Base-by-base conservation (phyloP, 2,113 vertebrate genomes). In the Cololabis saira region DNA sequence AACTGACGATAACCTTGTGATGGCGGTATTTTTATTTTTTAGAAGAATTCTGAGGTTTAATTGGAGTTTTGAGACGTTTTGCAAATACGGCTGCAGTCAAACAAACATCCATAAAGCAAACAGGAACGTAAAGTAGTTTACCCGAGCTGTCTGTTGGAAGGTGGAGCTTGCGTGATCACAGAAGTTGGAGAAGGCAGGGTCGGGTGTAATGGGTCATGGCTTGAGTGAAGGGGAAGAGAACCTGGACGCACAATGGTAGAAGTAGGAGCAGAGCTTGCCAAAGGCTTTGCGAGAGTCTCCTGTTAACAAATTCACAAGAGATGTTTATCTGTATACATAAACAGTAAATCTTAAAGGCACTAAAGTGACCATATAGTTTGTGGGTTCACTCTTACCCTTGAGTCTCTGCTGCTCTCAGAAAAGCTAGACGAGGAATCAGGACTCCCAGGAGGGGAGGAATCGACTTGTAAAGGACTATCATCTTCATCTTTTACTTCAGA, bases 81-180 rank as follows among this genome's bases (percentile, higher is more conserved):
- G 24, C 12, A 62, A 70, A 53, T 17, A 14, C 21, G 16, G 15
- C 30, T 10, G 15, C 18, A 41, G 14, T 12, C 22, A 6, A 54
- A 22, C 19, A n/a, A 64, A 82, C 12, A 65, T 21, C 16, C 40
- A 70, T 24, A 59, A 21, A 58, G 22, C 7, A 54, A 52, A 63
- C 11, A 51, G 3, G 12, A 64, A 30, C 8, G 54, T 12, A 17
- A 10, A 21, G 61, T 14, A 40, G 86, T 90, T 94, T 87, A 98
- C 96, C 95, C 92, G 0, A 99, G 94, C 61, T 96, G 95, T 45
- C 97, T 91, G 94, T 94, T 96, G 87, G 96, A 94, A 22, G 97
- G 96, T n/a, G 97, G 97, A 0, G 97, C 94, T 91, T 97, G 96
- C 17, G 97, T 99, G 85, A 99, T 99, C 89, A 99, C 97, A 0